Evolutionary conservation across 2,888 invertebrate species (phyloP).

Genomic region (Tetheella fluctuosa): DNA sequence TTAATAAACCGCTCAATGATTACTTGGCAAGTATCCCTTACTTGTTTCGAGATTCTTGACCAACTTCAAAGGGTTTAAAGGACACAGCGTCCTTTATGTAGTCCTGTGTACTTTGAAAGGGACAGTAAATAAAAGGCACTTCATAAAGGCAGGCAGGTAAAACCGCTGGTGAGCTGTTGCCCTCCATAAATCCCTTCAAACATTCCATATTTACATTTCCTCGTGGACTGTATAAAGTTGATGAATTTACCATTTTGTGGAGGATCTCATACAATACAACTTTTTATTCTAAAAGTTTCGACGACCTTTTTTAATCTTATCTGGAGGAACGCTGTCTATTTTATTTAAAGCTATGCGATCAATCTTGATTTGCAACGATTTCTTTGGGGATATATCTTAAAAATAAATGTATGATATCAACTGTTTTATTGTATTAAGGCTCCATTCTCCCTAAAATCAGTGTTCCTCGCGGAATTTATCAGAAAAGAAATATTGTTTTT

Average conservation of each 20-base stretch:
- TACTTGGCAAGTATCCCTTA: not conserved
- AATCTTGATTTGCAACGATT: not conserved
- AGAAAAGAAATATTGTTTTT: no score
- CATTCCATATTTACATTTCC: conserved; percentile 8
- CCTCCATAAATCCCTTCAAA: not conserved
- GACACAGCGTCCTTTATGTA: conserved; percentile 2
- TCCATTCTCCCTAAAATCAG: no score
- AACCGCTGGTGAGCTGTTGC: conserved; percentile 2
- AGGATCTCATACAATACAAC: not conserved
- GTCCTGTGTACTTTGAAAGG: conserved; percentile 1
- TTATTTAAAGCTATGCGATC: not conserved
- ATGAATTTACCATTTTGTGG: conserved; percentile 7
- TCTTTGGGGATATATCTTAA: not conserved
- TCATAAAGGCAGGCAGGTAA: conserved; percentile 1
- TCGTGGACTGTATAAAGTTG: conserved; percentile 4
- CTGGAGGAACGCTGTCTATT: not conserved
- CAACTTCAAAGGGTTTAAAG: conserved; percentile 9
- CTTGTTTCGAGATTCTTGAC: not conserved
- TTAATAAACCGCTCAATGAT: conserved; percentile 1
- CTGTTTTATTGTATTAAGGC: no score
- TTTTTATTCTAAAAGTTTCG: conserved; percentile 7
- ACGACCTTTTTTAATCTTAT: conserved; percentile 4
- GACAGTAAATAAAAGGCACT: conserved; percentile 4
- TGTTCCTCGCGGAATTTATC: no score
- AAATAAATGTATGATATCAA: no score